Base-by-base conservation (phyloP, 1,140 invertebrate species). In the Microvelia longipes region DNA sequence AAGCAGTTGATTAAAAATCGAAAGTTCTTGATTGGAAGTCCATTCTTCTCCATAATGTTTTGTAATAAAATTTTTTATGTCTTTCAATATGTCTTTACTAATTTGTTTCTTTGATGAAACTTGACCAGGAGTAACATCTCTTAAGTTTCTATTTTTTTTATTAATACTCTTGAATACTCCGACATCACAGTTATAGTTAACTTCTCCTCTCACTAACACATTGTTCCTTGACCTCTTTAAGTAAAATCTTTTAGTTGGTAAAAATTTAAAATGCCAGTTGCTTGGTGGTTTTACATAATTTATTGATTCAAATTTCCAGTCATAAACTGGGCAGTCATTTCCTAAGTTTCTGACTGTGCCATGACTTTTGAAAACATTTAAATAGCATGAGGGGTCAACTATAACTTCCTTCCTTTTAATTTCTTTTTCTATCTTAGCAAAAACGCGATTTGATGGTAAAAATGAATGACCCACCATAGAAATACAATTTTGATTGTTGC, bases 371-470 rank as follows among this genome's bases (percentile, higher is more conserved):
- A 73, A 72, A 35, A 73, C 50, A 24, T 73, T 30, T n/a, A 25
- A 28, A 68, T 73, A 74, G 11, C 70, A 67, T 50, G 61, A 64
- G 28, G 70, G 68, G 25, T 65, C 66, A 65, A 69, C 30, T 65
- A 78, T 72, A 19, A 68, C 71, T 62, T 74, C 70, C 67, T 73
- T 73, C 30, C 68, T 74, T 69, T 71, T 74, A 28, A 76, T 66
- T 50, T 29, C 62, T 73, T 75, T 76, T 72, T 79, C 75, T 70
- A 73, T 75, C 28, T 66, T 26, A 11, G 68, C 77, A 73, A 78
- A 79, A 0, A 79, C 76, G 68, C 76, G 29, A 71, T 77, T 75
- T 14, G 76, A 68, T 66, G 77, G 72, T 30, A 78, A 66, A 73
- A 74, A 77, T 13, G 73, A 75, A 65, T 78, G 76, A 14, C 75